phyloP scores from a whole-genome alignment of 2,113 vertebrate species.

The Lucifuga dentata region DNA sequence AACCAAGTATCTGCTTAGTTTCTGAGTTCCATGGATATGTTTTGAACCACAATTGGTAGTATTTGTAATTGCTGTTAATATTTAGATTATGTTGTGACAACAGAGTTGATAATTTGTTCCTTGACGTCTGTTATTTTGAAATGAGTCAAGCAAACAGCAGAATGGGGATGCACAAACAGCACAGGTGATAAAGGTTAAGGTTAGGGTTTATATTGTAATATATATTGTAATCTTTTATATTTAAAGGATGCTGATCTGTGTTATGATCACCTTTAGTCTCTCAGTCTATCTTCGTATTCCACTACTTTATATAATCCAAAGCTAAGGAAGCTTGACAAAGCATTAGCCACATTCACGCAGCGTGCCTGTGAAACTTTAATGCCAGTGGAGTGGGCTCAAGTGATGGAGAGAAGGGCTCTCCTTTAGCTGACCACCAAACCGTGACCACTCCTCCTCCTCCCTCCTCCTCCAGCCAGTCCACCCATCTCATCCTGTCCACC shows the following conservation, averaged over 20 bases:
- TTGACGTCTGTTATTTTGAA: too few species aligned
- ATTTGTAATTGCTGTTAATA: too few species aligned
- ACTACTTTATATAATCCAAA: background rate
- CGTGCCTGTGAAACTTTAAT: background rate
- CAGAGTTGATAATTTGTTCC: too few species aligned
- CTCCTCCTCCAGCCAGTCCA: background rate
- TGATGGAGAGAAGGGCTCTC: slow-evolving; percentile 16
- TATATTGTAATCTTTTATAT: background rate
- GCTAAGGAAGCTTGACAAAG: slow-evolving; percentile 1
- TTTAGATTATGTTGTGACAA: too few species aligned
- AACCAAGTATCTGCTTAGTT: too few species aligned
- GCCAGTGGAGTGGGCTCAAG: slow-evolving; percentile 18
- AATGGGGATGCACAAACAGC: too few species aligned
- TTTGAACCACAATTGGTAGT: too few species aligned
- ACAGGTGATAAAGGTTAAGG: too few species aligned
- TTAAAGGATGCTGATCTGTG: background rate
- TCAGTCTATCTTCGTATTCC: background rate
- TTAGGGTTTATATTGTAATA: too few species aligned
- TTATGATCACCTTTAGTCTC: background rate
- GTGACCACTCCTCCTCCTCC: slow-evolving; percentile 34
- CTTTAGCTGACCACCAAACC: slow-evolving; percentile 29
- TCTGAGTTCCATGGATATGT: too few species aligned
- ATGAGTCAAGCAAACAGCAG: too few species aligned
- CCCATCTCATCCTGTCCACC: slow-evolving; percentile 10
- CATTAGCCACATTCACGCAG: slow-evolving; percentile 38